A percentile compares a stretch with the other conserved stretches of the same genome.
Conservation (phyloP, 2,113 vertebrate genomes). For the Sapajus apella region DNA sequence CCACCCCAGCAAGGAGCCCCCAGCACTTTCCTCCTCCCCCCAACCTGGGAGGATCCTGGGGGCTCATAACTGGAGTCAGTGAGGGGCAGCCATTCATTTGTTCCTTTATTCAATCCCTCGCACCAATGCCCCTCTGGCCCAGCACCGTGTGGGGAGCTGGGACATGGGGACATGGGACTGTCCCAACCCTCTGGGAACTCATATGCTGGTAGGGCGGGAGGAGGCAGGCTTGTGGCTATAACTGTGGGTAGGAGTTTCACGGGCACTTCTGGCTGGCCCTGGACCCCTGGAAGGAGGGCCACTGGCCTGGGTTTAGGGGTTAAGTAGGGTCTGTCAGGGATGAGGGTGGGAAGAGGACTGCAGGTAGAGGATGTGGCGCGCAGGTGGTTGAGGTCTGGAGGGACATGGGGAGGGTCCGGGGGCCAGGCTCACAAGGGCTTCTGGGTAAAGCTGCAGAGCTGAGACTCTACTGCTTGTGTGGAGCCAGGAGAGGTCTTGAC, state of each 20-base stretch:
- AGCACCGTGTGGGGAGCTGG: neutral
- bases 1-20: fast-evolving
- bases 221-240: fast-evolving
- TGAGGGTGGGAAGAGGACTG: neutral
- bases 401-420: fast-evolving
- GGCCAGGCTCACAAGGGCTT: neutral
- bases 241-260: neutral
- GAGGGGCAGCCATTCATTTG: neutral
- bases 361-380: neutral
- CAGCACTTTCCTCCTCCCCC: neutral
- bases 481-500: neutral
- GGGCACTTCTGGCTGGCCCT: neutral
- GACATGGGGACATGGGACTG: neutral
- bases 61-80: fast-evolving
- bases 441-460: neutral
- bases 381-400: neutral
- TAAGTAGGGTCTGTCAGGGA: neutral
- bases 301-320: neutral
- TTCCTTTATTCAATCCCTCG: neutral
- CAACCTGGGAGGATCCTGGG: fast-evolving
- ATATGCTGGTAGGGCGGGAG: neutral
- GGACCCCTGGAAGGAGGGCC: neutral
- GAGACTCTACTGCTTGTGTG: fast-evolving
- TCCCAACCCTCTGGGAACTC: too few relatives aligned
- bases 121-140: fast-evolving